These are phyloP conservation scores for Pseudonaja textilis DNA, from an alignment of 2,113 vertebrate species.

Conservation along the genomic window DNA sequence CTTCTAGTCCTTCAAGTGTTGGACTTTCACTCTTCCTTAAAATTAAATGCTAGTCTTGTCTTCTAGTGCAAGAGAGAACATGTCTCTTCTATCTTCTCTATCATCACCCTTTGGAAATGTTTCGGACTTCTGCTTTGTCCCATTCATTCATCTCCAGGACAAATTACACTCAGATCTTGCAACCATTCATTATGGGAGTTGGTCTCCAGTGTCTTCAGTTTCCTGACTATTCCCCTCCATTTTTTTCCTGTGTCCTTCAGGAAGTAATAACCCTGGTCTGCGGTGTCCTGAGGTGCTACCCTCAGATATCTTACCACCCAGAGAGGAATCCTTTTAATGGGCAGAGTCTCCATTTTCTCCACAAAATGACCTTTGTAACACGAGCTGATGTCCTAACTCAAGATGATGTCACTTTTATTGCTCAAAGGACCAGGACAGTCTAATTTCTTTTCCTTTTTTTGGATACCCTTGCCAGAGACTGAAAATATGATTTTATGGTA, in stretches of 20 bases:
- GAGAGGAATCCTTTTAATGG: background rate
- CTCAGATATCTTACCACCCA: background rate
- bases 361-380: background rate
- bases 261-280: background rate
- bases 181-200: background rate
- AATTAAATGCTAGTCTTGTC: background rate
- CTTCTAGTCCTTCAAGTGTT: background rate
- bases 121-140: background rate
- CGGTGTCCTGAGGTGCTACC: background rate
- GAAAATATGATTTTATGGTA: conserved; percentile 32
- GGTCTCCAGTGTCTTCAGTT: background rate
- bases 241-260: background rate
- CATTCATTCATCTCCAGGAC: background rate
- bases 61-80: background rate
- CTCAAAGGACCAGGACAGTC: conserved; percentile 15
- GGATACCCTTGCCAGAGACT: background rate
- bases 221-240: background rate
- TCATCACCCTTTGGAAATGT: background rate
- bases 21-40: background rate
- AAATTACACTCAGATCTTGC: background rate
- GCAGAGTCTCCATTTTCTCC: background rate
- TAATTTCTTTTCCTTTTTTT: conserved; percentile 27
- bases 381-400: conserved; percentile 17
- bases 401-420: conserved; percentile 23
- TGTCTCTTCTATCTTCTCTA: background rate